Evolutionary conservation across 2,797 vertebrate species (phyloP).

Genomic region (Falco rusticolus): DNA sequence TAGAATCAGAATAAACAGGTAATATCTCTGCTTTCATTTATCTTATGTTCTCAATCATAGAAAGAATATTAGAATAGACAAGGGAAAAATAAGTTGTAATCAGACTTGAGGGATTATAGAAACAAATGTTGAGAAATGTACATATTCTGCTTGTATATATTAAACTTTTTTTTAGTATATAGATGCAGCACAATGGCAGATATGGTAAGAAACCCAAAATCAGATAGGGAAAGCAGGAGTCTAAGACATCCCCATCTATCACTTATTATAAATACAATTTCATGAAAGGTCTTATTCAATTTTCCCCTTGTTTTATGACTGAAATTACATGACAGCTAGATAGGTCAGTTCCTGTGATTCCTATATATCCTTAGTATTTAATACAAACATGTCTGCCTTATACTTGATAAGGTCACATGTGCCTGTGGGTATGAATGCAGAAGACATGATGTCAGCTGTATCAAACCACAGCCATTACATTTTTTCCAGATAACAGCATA

Average conservation of each 20-base stretch:
- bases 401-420: conserved; percentile 5
- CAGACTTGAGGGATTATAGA: neutral
- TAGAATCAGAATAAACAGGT: neutral
- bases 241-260: neutral
- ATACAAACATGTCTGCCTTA: neutral
- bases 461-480: neutral
- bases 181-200: neutral
- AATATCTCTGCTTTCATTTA: neutral
- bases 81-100: neutral
- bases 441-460: neutral
- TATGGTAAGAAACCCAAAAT: neutral
- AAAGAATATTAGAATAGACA: neutral
- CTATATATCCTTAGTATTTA: neutral
- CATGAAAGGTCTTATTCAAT: neutral
- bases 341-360: neutral
- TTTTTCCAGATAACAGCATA: neutral
- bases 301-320: neutral
- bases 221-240: neutral
- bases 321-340: neutral
- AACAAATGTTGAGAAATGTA: accelerated
- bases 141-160: neutral
- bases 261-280: neutral
- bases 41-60: neutral
- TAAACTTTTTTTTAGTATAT: neutral
- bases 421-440: neutral